These are phyloP conservation scores for Fabriciana adippe DNA, from an alignment of 2,888 invertebrate genomes.

Conservation along the genomic window DNA sequence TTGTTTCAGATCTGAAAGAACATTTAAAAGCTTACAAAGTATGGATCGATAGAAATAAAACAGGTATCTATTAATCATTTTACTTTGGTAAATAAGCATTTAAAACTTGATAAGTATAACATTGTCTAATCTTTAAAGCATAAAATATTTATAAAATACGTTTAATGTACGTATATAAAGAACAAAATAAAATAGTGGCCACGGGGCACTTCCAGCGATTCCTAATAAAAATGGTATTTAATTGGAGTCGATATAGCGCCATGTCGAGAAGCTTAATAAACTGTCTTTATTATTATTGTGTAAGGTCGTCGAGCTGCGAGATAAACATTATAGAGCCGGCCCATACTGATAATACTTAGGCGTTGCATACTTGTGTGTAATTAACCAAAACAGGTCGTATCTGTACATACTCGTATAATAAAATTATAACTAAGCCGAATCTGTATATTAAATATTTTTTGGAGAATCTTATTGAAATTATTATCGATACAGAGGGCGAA, in stretches of 20 bases:
- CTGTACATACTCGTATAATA: background rate
- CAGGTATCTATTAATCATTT: conserved; percentile 18
- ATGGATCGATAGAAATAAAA: conserved; percentile 22
- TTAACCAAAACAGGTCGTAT: conserved; percentile 8
- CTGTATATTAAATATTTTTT: too few relatives aligned
- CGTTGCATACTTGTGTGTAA: background rate
- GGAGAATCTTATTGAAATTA: too few relatives aligned
- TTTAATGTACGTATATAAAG: conserved; percentile 47
- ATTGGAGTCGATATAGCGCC: conserved; percentile 77
- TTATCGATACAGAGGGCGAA: too few relatives aligned
- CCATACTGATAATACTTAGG: conserved; percentile 19
- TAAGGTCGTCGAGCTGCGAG: conserved; percentile 61
- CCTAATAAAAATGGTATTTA: conserved; percentile 81
- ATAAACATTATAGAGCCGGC: conserved; percentile 54
- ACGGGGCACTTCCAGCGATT: conserved; percentile 69
- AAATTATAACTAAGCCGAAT: too few relatives aligned
- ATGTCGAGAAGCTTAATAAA: conserved; percentile 76
- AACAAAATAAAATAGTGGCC: conserved; percentile 59
- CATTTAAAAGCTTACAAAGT: background rate
- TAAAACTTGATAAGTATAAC: conserved; percentile 16
- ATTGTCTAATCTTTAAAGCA: conserved; percentile 25
- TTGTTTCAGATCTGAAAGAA: conserved; percentile 22
- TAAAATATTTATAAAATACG: conserved; percentile 26
- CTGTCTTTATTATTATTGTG: conserved; percentile 77
- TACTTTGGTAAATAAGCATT: background rate